Base-by-base conservation (phyloP, 2,888 invertebrate genomes). In the Bugula neritina region DNA sequence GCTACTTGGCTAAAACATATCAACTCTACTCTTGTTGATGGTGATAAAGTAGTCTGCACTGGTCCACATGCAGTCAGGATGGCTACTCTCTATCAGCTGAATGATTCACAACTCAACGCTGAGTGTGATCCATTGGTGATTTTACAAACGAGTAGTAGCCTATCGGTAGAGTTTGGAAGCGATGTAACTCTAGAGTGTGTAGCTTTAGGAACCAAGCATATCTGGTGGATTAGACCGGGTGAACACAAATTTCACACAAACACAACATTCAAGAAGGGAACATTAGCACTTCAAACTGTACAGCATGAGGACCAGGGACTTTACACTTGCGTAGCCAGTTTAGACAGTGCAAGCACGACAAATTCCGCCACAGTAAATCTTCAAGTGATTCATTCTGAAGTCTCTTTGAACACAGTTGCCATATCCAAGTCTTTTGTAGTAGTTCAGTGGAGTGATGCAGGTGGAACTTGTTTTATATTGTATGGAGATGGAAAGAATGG, bases 381-480 rank as follows among this genome's bases (percentile, higher is more conserved):
- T 2, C 2, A 31, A 17, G 63, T 34, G 3, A 63, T 34, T 63
- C 63, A 63, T 31, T 63, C 63, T 21, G 5, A 25, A 13, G 27
- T 63, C 27, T 17, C 27, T 10, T 31, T 63, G 5, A 63, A 27
- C 2, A 63, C 63, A n/a, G 5, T 63, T 25, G 27, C 63, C 31
- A 27, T 63, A 27, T 63, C 63, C 31, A 63, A 63, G n/a, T 31
- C 63, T 2, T 63, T 63, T 31, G n/a, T 63, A 5, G 63, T 63
- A 25, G 13, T 63, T 13, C 21, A 63, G 31, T 63, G 63, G 63
- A 31, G 31, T 31, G 29, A 31, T 31, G 13, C 63, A 27, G 25
- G 31, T 25, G 63, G 63, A 10, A 25, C 63, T 27, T 25, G 25
- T 17, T 13, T 63, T 2, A 2, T 63, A 13, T 63, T 31, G 27